Conservation (phyloP, 2,797 vertebrate species). For the Apogon hyalosoma region DNA sequence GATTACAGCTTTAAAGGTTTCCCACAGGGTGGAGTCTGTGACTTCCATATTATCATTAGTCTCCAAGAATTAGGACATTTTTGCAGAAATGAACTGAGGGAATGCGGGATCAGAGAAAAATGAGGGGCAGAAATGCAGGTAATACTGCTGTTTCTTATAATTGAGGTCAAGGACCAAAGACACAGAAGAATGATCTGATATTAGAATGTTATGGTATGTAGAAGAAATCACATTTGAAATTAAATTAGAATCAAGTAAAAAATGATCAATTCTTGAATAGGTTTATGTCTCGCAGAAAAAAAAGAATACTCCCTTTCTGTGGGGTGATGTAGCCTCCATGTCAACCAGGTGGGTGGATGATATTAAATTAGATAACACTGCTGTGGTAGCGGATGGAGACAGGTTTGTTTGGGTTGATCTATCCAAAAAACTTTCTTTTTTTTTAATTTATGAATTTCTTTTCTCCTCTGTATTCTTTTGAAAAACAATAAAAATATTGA, state of each 20-base stretch:
- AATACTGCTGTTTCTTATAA: neutral
- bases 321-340: conserved; percentile 15
- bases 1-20: neutral
- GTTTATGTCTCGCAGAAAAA: conserved; percentile 7
- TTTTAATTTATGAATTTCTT: no score
- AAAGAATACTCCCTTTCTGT: conserved; percentile 18
- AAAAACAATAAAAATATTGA: no score
- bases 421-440: neutral
- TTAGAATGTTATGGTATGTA: conserved; percentile 7
- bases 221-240: conserved; percentile 1
- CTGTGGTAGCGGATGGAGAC: no score
- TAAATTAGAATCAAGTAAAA: conserved; percentile 6
- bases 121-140: neutral
- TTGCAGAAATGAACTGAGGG: neutral
- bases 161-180: neutral
- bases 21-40: neutral
- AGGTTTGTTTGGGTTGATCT: neutral
- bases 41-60: neutral
- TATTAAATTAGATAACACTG: conserved; percentile 1
- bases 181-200: conserved; percentile 1
- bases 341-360: conserved; percentile 17
- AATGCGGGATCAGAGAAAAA: neutral
- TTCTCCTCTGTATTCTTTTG: no score
- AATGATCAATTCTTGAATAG: conserved; percentile 4
- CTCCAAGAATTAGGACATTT: conserved; percentile 9